Conservation (phyloP, 37 sponge, comb jelly and placozoan genomes). For the Spongilla lacustris region DNA sequence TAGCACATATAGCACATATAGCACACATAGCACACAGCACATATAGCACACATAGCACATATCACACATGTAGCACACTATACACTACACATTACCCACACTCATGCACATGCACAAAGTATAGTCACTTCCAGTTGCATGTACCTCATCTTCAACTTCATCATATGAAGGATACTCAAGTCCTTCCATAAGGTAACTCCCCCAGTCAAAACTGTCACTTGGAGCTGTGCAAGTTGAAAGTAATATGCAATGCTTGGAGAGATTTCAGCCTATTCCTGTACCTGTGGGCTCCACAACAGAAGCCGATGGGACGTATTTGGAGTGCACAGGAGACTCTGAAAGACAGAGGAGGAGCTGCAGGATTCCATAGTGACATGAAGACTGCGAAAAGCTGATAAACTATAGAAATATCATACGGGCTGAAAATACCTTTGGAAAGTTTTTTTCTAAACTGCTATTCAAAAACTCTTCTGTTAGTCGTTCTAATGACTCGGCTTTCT, state of each 20-base stretch:
- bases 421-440: conserved; percentile 36
- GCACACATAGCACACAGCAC: too few species aligned
- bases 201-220: conserved; percentile 58
- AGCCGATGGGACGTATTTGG: conserved; percentile 8
- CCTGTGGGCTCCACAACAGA: neutral
- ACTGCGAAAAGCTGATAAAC: neutral
- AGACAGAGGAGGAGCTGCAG: conserved; percentile 57
- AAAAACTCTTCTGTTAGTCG: conserved; percentile 35
- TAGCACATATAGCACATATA: too few species aligned
- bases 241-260: neutral
- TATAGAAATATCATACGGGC: neutral
- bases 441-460: neutral
- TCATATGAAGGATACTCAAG: conserved; percentile 43
- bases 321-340: conserved; percentile 37
- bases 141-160: conserved; percentile 37
- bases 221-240: neutral
- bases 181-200: conserved; percentile 63
- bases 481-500: conserved; percentile 53
- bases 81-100: too few species aligned
- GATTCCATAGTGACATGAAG: conserved; percentile 61
- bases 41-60: too few species aligned
- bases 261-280: neutral
- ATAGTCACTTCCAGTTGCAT: neutral
- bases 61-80: too few species aligned
- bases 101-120: neutral